Evolutionary conservation across 1,140 invertebrate genomes (phyloP), one percentile per base, ranked within the genome.

Genomic region (Temnothorax nylanderi): DNA sequence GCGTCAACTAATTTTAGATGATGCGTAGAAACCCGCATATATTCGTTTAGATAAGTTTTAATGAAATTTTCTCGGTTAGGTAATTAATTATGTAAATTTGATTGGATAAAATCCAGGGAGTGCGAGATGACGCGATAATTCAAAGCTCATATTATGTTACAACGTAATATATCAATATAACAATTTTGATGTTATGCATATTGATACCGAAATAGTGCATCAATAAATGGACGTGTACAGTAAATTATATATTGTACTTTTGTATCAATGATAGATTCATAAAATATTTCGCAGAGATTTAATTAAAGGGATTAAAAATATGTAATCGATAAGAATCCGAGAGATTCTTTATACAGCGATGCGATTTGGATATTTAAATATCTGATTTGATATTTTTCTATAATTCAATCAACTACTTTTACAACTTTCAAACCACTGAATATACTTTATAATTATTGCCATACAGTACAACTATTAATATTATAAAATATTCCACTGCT

Each of bases 61-160:
- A 84, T 74, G 69, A 74, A 18, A 74, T 84, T 60, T 74, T 74
- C 69, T 74, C 41, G 26, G 26, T 26, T n/a, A 60, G 26, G 26
- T 84, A 74, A 84, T 84, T 84, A 84, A 74, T 84, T 84, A 84
- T 84, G 67, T 21, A 84, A 49, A 84, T 84, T 74, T 34, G 69
- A 47, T 47, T 74, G 65, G 41, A 60, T 84, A 26, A 62, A 84
- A 84, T 74, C 41, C 69, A 41, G 69, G 13, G 54, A 62, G 37
- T 49, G 41, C 71, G 37, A 60, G 26, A 49, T 26, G 67, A 72
- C 54, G 37, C 54, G 67, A 74, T 60, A 62, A 74, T 74, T 84
- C 54, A 74, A 74, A 74, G 58, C 54, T 74, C 80, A 21, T 82
- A 72, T 84, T 84, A 84, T 49, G 7, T 62, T 60, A 37, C 69